Conservation (phyloP, 2,888 invertebrate genomes). For the Tenthredo mesomela region DNA sequence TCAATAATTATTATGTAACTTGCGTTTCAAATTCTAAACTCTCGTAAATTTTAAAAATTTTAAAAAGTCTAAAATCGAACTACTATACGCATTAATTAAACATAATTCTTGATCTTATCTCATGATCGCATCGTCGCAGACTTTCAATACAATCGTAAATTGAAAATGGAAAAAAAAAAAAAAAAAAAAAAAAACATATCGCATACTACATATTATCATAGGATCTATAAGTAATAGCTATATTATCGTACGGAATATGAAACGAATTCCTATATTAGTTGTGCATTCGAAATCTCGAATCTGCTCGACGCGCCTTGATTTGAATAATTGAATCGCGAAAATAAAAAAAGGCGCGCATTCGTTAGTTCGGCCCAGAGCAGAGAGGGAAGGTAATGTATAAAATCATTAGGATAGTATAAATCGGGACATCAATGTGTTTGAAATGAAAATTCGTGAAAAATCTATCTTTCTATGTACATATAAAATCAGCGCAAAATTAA, state of each 20-base stretch:
- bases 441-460: background rate
- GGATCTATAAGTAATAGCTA: background rate
- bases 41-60: no score
- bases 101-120: background rate
- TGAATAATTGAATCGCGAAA: conserved; percentile 18
- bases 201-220: background rate
- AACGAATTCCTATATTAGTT: background rate
- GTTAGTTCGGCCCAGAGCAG: background rate
- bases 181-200: background rate
- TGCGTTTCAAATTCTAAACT: background rate
- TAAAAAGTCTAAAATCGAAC: background rate
- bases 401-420: background rate
- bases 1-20: background rate
- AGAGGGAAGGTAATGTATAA: background rate
- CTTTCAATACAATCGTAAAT: background rate
- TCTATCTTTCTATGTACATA: no score
- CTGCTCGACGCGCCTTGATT: background rate
- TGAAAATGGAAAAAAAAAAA: background rate
- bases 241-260: background rate
- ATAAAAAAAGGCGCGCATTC: background rate
- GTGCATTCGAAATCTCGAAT: background rate
- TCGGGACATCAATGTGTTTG: background rate
- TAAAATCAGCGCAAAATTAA: background rate
- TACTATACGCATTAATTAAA: no score
- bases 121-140: background rate